Evolutionary conservation across 1,140 invertebrate species (phyloP), one percentile per base, ranked within the genome.

Genomic region (Tetranychus urticae): DNA sequence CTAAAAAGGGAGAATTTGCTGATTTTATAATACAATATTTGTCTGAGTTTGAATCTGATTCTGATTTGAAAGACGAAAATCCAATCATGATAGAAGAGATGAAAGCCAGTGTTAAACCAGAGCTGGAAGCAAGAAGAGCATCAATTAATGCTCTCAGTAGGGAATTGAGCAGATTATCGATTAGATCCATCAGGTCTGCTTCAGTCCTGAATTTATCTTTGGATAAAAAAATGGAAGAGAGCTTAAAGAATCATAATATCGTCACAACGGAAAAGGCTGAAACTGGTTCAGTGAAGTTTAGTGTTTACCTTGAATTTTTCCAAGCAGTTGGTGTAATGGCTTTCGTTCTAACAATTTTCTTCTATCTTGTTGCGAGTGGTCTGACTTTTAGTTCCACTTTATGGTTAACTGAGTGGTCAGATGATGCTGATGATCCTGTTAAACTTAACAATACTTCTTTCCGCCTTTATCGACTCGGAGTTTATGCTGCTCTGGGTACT

Each of bases 401-500:
- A 7, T 75, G 72, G 70, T 66, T 74, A 8, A 69, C 69, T 31
- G 62, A 63, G 35, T 74, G 72, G 72, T 71, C 71, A 42, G 70
- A 60, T 48, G 57, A 58, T 42, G 63, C 69, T 4, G 8, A 59
- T 7, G 56, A 68, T 50, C 63, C 65, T 13, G 35, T 31, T 8
- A 45, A 33, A 23, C 23, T 10, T 7, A 46, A 58, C 7, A 71
- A 82, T 69, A 78, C 72, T 14, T 65, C 31, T 76, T 76, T 66
- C 67, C 73, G 84, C 63, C 80, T 90, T 70, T 76, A 86, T 71
- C 89, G 89, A 71, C 77, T 93, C 50, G 85, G 84, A 64, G 84
- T 91, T n/a, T 93, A 93, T 71, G 86, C 83, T 62, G 85, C 78
- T 35, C 78, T 92, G 56, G 88, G 88, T 64, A 70, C 86, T 59